A percentile compares a stretch with the other conserved stretches of the same genome.
Conservation (phyloP, 2,888 invertebrate genomes). For the Asteroscopus sphinx region DNA sequence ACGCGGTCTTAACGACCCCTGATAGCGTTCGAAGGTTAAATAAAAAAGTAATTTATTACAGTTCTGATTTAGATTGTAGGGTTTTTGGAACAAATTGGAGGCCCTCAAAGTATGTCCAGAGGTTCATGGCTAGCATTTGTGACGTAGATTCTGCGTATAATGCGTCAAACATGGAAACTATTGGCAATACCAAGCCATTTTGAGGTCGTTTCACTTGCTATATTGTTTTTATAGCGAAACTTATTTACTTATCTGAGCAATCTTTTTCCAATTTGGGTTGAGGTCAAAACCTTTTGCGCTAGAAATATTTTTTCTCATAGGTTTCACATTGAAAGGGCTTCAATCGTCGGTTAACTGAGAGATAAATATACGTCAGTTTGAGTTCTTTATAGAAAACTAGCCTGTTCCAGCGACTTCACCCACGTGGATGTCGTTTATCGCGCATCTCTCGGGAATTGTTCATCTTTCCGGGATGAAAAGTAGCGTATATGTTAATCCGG, state of each 20-base stretch:
- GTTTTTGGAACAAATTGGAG: constrained; percentile 38
- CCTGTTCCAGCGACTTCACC: no score
- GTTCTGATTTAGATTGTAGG: constrained; percentile 53
- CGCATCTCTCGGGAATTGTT: no score
- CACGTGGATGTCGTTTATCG: no score
- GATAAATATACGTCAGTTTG: no score
- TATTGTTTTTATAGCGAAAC: constrained; percentile 22
- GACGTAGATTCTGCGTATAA: constrained; percentile 33
- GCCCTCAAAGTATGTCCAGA: constrained; percentile 27
- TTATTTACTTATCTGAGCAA: neutral
- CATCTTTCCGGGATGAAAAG: no score
- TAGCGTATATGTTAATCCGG: no score
- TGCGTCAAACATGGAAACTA: constrained; percentile 44
- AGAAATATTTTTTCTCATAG: no score
- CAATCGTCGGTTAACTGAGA: no score
- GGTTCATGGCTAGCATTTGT: constrained; percentile 48
- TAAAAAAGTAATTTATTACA: constrained; percentile 54
- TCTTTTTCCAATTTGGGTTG: constrained; percentile 22
- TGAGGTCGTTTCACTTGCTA: constrained; percentile 1
- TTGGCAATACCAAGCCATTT: constrained; percentile 7
- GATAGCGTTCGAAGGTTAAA: constrained; percentile 46
- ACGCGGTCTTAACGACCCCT: constrained; percentile 45
- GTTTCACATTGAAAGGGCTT: no score
- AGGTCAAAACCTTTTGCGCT: constrained; percentile 14
- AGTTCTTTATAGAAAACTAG: no score